These are phyloP conservation scores for Pelobates cultripes DNA, from an alignment of 2,797 vertebrate species.

Conservation along the genomic window DNA sequence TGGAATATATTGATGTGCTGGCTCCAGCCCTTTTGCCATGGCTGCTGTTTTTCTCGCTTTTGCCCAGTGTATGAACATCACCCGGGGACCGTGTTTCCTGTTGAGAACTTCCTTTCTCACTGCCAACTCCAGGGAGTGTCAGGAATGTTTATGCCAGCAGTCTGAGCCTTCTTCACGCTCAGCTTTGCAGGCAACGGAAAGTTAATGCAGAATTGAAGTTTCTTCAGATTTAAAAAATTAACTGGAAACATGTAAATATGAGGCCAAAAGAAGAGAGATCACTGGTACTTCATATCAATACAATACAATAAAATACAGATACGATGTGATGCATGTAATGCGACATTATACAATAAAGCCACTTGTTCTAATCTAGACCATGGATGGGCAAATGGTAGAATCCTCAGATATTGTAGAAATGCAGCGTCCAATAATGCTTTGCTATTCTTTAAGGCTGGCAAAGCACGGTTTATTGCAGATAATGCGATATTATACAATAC, in stretches of 20 bases:
- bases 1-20: slow-evolving; percentile 26
- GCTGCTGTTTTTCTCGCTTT: slow-evolving; percentile 10
- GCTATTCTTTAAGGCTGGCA: no score
- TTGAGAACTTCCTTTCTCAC: slow-evolving; percentile 18
- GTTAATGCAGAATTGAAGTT: background rate
- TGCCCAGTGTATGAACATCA: slow-evolving; percentile 28
- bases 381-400: no score
- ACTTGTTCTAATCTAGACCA: no score
- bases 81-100: slow-evolving; percentile 24
- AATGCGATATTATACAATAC: no score
- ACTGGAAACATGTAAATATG: background rate
- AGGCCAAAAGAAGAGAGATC: background rate
- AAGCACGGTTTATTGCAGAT: no score
- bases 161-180: slow-evolving; percentile 6
- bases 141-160: slow-evolving; percentile 8
- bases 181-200: slow-evolving; percentile 6
- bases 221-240: background rate
- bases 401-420: no score
- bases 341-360: no score
- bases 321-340: no score
- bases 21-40: background rate
- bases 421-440: no score
- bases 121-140: slow-evolving; percentile 34
- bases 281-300: no score
- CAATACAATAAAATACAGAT: no score